Conservation (phyloP, 1,140 invertebrate species). For the Saccostrea glomerata region DNA sequence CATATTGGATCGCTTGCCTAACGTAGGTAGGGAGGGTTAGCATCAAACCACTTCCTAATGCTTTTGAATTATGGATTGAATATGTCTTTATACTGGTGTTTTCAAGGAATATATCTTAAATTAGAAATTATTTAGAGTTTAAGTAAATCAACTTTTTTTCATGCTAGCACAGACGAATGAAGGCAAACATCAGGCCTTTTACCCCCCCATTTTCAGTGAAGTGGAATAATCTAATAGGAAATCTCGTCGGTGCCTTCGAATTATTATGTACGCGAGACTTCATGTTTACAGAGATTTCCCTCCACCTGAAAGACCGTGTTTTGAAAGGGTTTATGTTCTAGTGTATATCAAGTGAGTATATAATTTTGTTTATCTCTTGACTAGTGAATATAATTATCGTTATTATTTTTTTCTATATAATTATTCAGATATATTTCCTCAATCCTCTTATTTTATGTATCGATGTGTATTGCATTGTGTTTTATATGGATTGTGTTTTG, state of each 20-base stretch:
- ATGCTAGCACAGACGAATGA: background rate
- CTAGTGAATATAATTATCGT: no score
- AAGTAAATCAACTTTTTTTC: background rate
- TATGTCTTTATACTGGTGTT: no score
- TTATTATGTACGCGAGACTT: constrained; percentile 24
- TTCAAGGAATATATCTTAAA: background rate
- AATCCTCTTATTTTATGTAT: no score
- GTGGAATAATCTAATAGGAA: constrained; percentile 21
- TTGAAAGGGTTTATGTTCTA: no score
- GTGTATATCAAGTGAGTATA: no score
- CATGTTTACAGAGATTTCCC: background rate
- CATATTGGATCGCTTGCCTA: constrained; percentile 56
- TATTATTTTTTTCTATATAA: no score
- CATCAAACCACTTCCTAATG: background rate
- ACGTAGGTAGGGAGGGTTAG: constrained; percentile 12
- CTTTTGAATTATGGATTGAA: background rate
- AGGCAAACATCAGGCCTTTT: background rate
- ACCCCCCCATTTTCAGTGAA: background rate
- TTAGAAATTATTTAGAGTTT: background rate
- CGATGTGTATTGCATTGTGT: no score
- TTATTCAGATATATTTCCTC: no score
- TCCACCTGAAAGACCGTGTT: background rate
- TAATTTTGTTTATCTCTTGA: no score
- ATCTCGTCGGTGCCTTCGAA: constrained; percentile 19
- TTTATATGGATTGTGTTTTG: no score